These are phyloP conservation scores for Erebia ligea DNA, from an alignment of 2,888 invertebrate species.

Conservation along the genomic window DNA sequence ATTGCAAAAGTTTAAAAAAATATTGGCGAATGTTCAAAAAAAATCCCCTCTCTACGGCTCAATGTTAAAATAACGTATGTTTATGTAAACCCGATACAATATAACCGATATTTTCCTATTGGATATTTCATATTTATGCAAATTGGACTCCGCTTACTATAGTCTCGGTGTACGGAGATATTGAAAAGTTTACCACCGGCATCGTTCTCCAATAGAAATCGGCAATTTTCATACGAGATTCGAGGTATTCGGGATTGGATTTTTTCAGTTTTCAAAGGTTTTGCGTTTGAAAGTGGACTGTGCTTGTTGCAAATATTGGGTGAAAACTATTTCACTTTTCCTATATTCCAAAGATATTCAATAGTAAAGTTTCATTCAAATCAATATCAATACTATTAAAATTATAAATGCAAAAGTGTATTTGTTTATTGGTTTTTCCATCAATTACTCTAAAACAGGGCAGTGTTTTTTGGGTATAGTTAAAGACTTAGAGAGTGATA, in stretches of 20 bases:
- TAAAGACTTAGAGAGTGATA: too few relatives aligned
- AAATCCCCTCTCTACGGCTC: neutral
- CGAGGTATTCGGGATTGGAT: neutral
- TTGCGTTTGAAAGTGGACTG: neutral
- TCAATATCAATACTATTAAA: neutral
- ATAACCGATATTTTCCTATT: conserved; percentile 7
- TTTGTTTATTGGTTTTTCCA: too few relatives aligned
- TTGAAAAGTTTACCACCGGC: conserved; percentile 17
- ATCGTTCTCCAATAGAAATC: conserved; percentile 18
- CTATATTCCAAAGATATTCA: neutral
- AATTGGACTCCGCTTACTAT: conserved; percentile 3
- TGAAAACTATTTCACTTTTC: neutral
- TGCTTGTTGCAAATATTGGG: neutral
- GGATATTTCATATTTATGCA: conserved; percentile 19
- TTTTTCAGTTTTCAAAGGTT: conserved; percentile 11
- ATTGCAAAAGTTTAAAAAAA: neutral
- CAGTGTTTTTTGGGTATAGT: too few relatives aligned
- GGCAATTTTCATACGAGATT: conserved; percentile 8
- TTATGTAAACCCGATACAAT: conserved; percentile 16
- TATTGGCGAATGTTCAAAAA: neutral
- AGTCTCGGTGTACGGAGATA: conserved; percentile 15
- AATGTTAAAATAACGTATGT: conserved; percentile 10
- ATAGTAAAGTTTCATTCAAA: neutral
- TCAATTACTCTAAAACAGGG: too few relatives aligned
- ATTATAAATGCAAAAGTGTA: too few relatives aligned